phyloP scores from a whole-genome alignment of 2,797 vertebrate genomes.

The Danio kyathit region DNA sequence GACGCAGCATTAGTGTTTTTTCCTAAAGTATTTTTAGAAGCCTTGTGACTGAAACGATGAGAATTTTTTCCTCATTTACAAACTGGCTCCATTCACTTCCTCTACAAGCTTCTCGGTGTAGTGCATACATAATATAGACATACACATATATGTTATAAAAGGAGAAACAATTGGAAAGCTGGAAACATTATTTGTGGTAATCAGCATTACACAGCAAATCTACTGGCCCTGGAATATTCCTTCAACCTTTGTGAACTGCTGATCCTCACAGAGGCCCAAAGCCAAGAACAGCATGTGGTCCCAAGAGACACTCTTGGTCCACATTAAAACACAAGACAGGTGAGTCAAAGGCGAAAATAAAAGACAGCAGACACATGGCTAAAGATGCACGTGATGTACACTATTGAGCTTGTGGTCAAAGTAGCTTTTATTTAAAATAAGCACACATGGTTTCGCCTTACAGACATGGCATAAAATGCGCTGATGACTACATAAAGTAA shows the following conservation, averaged over 20 bases:
- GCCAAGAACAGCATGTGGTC: slow-evolving; percentile 18
- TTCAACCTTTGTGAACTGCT: slow-evolving; percentile 18
- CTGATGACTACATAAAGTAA: neutral
- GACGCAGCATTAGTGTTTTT: neutral
- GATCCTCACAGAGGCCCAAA: slow-evolving; percentile 34
- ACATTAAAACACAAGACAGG: slow-evolving; percentile 45
- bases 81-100: neutral
- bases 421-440: slow-evolving; percentile 5
- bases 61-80: neutral
- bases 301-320: slow-evolving; percentile 34
- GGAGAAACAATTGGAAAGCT: neutral
- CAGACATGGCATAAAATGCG: neutral
- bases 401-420: neutral
- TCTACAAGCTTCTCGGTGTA: neutral
- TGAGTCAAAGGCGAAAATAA: slow-evolving; percentile 55
- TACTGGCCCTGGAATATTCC: neutral
- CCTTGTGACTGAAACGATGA: too few species aligned
- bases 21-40: neutral
- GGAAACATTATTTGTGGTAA: neutral
- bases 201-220: neutral
- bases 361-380: slow-evolving; percentile 6
- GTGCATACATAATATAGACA: too few species aligned
- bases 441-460: neutral
- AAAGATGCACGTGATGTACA: slow-evolving; percentile 12
- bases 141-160: too few species aligned